Evolutionary conservation across 2,888 invertebrate species (phyloP), one percentile per base, ranked within the genome.

Genomic region (Pteria penguin): DNA sequence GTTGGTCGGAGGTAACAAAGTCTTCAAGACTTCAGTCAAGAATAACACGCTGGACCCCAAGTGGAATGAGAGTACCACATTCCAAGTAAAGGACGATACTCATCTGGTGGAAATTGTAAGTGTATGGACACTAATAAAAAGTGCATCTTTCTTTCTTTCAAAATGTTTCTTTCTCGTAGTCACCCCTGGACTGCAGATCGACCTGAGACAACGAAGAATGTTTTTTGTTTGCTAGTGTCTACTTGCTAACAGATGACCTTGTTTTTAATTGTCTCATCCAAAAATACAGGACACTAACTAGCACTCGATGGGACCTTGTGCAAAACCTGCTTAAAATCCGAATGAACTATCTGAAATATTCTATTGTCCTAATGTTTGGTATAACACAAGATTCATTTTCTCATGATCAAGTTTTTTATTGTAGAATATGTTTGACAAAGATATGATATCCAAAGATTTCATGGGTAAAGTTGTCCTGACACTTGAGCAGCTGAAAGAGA

Each of bases 21-120:
- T 93, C 78, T 93, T 93, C 86, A 93, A 93, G 76, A 93, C 93
- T 24, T 92, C 91, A 67, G 92, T 93, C 5, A 93, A 93, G 84
- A 94, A 94, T 88, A 93, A 94, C 83, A 94, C 93, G 0, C 82
- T 94, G 75, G 92, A 93, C 82, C 94, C 94, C 3, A 91, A 91
- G 67, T 94, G 94, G 94, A 93, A 94, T 80, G 94, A 94, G 81
- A 92, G 92, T 77, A 93, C 93, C 8, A 93, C 93, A 29, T 91
- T 93, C 86, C 93, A 93, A 66, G 84, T 94, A 69, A 93, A 93
- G 1, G 89, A 92, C 75, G 86, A 86, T 1, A 93, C 93, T 80
- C 90, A 90, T 33, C 76, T 78, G 67, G 87, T 94, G 65, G 93
- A 93, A 77, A 92, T 94, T 80, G 94, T 94, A 88, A 90, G 92